These are phyloP conservation scores for Dolichopus griseipennis DNA, from an alignment of 2,888 invertebrate species.

Conservation along the genomic window DNA sequence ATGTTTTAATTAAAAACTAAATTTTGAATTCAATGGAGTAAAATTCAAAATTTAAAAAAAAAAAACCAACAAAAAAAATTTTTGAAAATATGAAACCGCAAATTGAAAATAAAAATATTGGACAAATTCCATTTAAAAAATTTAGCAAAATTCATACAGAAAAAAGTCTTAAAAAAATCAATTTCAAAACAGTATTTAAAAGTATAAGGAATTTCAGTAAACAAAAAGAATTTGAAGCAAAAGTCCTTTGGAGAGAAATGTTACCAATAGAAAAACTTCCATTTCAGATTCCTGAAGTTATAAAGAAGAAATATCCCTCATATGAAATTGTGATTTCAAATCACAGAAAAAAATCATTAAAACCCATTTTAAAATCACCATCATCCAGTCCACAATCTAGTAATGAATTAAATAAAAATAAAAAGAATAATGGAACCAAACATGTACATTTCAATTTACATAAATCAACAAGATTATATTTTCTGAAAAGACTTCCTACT, in stretches of 20 bases:
- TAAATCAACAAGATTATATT: not conserved
- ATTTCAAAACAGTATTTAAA: not conserved
- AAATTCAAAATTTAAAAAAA: too few relatives aligned
- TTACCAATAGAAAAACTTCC: not conserved
- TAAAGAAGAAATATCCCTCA: too few relatives aligned
- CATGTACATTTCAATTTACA: not conserved
- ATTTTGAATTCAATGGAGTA: too few relatives aligned
- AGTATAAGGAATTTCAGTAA: too few relatives aligned
- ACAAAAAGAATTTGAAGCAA: not conserved
- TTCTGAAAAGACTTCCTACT: not conserved
- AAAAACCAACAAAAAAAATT: too few relatives aligned
- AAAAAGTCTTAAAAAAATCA: not conserved
- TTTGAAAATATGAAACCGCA: too few relatives aligned
- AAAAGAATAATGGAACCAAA: not conserved
- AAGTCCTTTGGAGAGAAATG: not conserved
- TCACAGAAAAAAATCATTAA: not conserved
- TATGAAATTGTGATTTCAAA: not conserved
- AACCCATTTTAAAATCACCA: not conserved
- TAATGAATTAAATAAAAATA: not conserved
- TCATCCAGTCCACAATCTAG: not conserved
- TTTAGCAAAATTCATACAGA: not conserved
- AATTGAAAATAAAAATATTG: too few relatives aligned
- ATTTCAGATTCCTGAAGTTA: not conserved
- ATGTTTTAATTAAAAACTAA: too few relatives aligned
- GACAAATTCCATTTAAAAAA: not conserved